Evolutionary conservation across 2,888 invertebrate species (phyloP).

Genomic region (Leucoma salicis): DNA sequence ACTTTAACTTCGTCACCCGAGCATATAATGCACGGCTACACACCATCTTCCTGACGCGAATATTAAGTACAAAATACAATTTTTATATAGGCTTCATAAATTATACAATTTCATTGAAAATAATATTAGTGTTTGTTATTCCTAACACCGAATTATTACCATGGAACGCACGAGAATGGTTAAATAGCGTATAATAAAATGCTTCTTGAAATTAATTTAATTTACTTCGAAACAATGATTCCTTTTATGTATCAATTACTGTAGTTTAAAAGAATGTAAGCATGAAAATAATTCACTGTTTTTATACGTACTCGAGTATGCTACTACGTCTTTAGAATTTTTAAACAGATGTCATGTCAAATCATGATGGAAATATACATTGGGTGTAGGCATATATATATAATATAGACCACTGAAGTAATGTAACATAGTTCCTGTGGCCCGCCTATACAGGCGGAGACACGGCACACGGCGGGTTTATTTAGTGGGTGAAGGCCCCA

Average conservation of each 20-base stretch:
- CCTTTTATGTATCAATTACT: slow-evolving; percentile 19
- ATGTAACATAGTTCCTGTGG: no score
- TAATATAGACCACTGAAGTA: no score
- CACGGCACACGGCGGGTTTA: no score
- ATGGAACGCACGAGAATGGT: slow-evolving; percentile 27
- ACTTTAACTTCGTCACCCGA: slow-evolving; percentile 17
- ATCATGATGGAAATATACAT: slow-evolving; percentile 2
- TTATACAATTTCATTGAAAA: slow-evolving; percentile 29
- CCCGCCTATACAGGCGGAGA: no score
- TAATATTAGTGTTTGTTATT: slow-evolving; percentile 27
- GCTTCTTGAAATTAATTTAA: slow-evolving; percentile 14
- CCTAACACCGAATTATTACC: slow-evolving; percentile 26
- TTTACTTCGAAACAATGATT: slow-evolving; percentile 13
- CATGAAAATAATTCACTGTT: slow-evolving; percentile 18
- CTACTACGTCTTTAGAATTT: slow-evolving; percentile 6
- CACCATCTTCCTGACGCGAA: slow-evolving; percentile 57
- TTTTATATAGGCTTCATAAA: slow-evolving; percentile 37
- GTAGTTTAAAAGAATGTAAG: background rate
- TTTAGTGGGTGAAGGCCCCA: no score
- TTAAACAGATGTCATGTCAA: slow-evolving; percentile 1
- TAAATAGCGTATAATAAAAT: slow-evolving; percentile 24
- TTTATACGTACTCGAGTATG: slow-evolving; percentile 5
- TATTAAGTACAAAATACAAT: slow-evolving; percentile 52
- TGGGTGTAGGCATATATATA: background rate
- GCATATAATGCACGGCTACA: slow-evolving; percentile 53